Conservation (phyloP, 2,797 vertebrate genomes). For the Synaphobranchus kaupii region DNA sequence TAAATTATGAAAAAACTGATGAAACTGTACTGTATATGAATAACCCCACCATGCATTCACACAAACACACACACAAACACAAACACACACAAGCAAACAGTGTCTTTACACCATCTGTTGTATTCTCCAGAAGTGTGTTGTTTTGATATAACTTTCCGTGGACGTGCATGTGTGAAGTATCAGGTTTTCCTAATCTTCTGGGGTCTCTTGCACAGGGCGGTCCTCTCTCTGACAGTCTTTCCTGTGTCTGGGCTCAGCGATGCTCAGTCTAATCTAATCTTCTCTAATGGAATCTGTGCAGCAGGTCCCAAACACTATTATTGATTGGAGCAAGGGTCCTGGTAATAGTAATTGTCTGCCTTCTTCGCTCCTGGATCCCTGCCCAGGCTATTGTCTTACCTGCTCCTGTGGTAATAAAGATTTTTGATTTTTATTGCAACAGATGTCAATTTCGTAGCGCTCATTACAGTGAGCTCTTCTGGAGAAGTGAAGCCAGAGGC, state of each 20-base stretch:
- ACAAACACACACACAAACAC: constrained; percentile 20
- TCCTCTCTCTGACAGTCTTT: neutral
- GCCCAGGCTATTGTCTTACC: neutral
- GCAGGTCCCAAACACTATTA: neutral
- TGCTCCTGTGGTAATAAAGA: neutral
- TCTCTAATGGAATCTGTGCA: neutral
- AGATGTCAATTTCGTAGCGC: neutral
- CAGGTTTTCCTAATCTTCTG: neutral
- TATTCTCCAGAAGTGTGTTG: neutral
- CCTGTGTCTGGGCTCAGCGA: neutral
- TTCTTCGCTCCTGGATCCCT: neutral
- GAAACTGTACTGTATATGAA: neutral
- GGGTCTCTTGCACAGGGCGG: neutral
- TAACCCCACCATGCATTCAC: neutral
- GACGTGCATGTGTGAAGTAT: neutral
- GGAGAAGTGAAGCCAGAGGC: neutral
- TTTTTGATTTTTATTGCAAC: neutral
- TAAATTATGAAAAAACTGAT: neutral
- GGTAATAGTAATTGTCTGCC: neutral
- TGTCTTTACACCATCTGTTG: neutral
- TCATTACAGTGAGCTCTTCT: neutral
- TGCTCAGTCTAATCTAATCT: neutral
- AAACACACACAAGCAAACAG: constrained; percentile 12
- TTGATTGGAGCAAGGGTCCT: neutral
- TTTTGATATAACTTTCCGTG: neutral